Conservation (phyloP, 30 jellyfish, hydroid and myxozoan species). For the Catostylus mosaicus region DNA sequence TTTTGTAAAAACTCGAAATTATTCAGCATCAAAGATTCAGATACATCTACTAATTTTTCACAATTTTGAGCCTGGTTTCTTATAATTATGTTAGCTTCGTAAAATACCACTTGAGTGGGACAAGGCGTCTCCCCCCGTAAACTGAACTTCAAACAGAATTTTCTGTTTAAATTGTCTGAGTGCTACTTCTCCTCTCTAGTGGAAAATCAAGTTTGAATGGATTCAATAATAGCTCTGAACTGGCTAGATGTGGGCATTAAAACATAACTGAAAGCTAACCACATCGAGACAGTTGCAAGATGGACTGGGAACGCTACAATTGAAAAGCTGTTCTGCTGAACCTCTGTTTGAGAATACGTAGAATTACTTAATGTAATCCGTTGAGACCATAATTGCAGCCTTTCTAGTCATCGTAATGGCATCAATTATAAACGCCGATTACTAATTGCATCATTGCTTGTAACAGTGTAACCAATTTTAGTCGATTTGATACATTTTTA, state of each 20-base stretch:
- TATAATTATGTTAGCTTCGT: too few relatives aligned
- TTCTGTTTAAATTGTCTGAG: too few relatives aligned
- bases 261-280: neutral
- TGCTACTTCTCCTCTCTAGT: too few relatives aligned
- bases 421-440: constrained; percentile 40
- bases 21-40: too few relatives aligned
- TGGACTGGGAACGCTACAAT: neutral
- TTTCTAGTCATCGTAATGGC: constrained; percentile 44
- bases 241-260: neutral
- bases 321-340: neutral
- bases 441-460: constrained; percentile 32
- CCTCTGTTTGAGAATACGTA: neutral
- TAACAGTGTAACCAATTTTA: constrained; percentile 30
- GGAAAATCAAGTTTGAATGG: neutral
- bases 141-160: too few relatives aligned
- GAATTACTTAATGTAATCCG: constrained; percentile 22
- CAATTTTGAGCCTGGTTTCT: too few relatives aligned
- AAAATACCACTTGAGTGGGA: too few relatives aligned
- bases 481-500: constrained; percentile 46
- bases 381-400: constrained; percentile 34
- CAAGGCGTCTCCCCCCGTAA: too few relatives aligned
- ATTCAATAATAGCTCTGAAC: neutral
- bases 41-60: too few relatives aligned
- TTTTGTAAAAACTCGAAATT: too few relatives aligned
- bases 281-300: neutral